phyloP scores from a whole-genome alignment of 2,797 vertebrate genomes.

The Geotria australis region DNA sequence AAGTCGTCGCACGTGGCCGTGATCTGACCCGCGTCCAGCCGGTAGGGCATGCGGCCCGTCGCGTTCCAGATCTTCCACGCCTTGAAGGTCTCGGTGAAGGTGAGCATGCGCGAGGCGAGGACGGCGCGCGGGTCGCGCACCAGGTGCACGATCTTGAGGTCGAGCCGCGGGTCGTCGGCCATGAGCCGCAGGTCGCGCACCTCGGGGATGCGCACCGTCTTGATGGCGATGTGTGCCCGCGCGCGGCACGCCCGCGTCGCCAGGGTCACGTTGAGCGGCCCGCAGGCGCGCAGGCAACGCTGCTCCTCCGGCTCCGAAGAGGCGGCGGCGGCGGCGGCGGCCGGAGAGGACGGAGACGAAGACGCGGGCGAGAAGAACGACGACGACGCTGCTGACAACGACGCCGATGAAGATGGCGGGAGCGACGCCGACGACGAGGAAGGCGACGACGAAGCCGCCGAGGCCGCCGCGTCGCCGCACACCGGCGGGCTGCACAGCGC shows the following conservation, averaged over 20 bases:
- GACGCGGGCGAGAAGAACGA: too few species aligned
- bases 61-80: conserved; percentile 76
- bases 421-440: too few species aligned
- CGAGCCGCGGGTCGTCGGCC: conserved; percentile 58
- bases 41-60: conserved; percentile 51
- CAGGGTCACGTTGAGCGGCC: conserved; percentile 41
- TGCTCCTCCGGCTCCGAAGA: conserved; percentile 22
- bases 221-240: conserved; percentile 55
- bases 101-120: conserved; percentile 58
- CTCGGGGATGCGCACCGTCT: conserved; percentile 55
- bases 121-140: conserved; percentile 68
- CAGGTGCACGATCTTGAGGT: conserved; percentile 71
- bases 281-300: conserved; percentile 52
- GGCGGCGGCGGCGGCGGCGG: conserved; percentile 4
- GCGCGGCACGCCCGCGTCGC: conserved; percentile 41
- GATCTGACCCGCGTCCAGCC: conserved; percentile 47
- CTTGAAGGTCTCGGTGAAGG: conserved; percentile 60
- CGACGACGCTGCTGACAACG: too few species aligned
- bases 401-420: too few species aligned
- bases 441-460: conserved; percentile 9
- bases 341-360: too few species aligned
- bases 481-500: conserved; percentile 51
- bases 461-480: conserved; percentile 23
- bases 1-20: conserved; percentile 74
- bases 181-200: conserved; percentile 45